Evolutionary conservation across 2,888 invertebrate genomes (phyloP), one percentile per base, ranked within the genome.

Genomic region (Mesorhabditis spiculigera): DNA sequence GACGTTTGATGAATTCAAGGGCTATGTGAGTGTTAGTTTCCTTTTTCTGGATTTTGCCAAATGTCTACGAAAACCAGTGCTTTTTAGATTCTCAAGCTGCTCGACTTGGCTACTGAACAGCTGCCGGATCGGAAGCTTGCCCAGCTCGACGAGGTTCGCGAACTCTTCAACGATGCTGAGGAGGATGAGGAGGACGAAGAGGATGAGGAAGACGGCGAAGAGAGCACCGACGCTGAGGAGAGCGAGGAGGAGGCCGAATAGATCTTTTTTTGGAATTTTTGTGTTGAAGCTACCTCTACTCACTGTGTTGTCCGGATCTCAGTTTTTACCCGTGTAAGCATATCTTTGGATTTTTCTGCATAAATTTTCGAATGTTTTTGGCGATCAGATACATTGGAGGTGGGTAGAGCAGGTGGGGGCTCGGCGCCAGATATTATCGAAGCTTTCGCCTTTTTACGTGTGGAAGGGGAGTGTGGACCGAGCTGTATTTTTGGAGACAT

Each of bases 401-500:
- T 4, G 5, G 13, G 16, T 6, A 58, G 65, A 45, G 4, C 64
- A 63, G 28, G 16, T 69, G 0, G 69, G 71, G 4, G 58, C 67
- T 44, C 67, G 64, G 0, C 69, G 71, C 4, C 16, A 67, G 10
- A 43, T 65, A 4, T 43, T 62, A 41, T 67, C 69, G 65, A 69
- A 72, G 6, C 43, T 43, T 0, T 67, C 65, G 0, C 67, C 69
- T 0, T 58, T 72, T 0, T 4, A 28, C 5, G 71, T 69, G 4
- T 67, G 69, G 5, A 69, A 72, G 45, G 68, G 69, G 28, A 66
- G 69, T 63, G 69, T 63, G 61, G 71, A 63, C 67, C 65, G 63
- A 0, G 69, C 67, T 63, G 5, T 6, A 13, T 67, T 67, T 69
- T 71, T 43, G 58, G 68, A 41, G 68, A 63, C 65, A n/a, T 63